Evolutionary conservation across 1,140 invertebrate genomes (phyloP), one percentile per base, ranked within the genome.

Genomic region (Psilanteris sp.): DNA sequence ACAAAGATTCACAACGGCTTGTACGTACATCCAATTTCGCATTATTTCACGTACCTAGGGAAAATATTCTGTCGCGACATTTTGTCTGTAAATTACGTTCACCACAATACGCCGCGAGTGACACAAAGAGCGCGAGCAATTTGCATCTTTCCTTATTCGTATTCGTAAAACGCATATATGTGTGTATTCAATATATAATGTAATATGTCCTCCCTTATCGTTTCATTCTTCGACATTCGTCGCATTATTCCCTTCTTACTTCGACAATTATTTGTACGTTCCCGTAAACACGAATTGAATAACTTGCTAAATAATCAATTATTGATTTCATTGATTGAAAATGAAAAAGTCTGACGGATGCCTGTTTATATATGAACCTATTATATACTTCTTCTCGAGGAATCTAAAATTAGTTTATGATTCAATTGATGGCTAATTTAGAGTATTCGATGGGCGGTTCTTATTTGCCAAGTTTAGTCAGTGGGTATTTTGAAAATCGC

Each of bases 21-120:
- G 48, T 68, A 57, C 73, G 67, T 68, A 66, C 75, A 80, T 83
- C 74, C 77, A 81, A 81, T 83, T 80, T 77, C 31, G 48, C 73
- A 79, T 79, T 77, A 55, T 79, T 62, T 41, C 13, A 14, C 10
- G n/a, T 59, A 22, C 22, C 59, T 39, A 9, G 66, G 46, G 46
- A 75, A 50, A 50, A 54, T 16, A 68, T 66, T 66, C 41, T 52
- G 59, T 70, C 55, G 62, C 55, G 44, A 67, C 61, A 55, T 75
- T 75, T 66, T 48, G 27, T 57, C 10, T 22, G 34, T 61, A 75
- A 75, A 75, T 68, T 75, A 57, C 62, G 27, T 68, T 31, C 55
- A 29, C 26, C 6, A 57, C 55, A 62, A 62, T 62, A 18, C 66
- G 22, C 48, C 27, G 6, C 22, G 62, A 57, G 48, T 27, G 26